phyloP scores from a whole-genome alignment of 2,113 vertebrate species.

The Gavialis gangeticus region DNA sequence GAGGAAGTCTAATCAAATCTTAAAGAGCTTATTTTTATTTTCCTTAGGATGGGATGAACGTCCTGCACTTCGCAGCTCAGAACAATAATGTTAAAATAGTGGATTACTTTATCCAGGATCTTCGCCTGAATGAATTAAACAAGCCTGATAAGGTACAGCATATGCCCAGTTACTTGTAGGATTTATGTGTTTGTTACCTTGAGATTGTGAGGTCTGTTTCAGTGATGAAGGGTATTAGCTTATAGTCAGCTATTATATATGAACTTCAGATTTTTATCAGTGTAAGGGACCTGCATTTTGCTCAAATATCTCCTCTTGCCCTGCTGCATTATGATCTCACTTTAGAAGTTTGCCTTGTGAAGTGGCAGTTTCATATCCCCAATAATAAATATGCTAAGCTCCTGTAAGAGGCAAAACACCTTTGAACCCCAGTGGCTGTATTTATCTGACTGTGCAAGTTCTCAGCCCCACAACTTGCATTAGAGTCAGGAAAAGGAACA shows the following conservation, averaged over 20 bases:
- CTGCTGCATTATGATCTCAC: not conserved
- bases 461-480: not conserved
- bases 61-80: constrained; percentile 90
- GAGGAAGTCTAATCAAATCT: not conserved
- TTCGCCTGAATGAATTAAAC: constrained; percentile 88
- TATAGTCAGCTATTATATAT: not conserved
- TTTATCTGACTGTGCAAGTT: not conserved
- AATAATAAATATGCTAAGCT: not conserved
- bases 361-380: not conserved
- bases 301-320: not conserved
- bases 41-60: constrained; percentile 88
- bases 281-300: not conserved
- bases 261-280: not conserved
- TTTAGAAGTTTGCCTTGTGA: not conserved
- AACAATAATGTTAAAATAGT: constrained; percentile 86
- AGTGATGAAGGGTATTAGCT: accelerated
- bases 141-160: constrained; percentile 82
- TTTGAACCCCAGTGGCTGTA: not conserved
- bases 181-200: not conserved
- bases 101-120: constrained; percentile 89
- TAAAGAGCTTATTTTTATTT: not conserved
- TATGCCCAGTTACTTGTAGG: not conserved
- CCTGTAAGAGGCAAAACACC: not conserved
- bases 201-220: not conserved
- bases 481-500: not conserved